These are phyloP conservation scores for Bombus sylvicola DNA, from an alignment of 1,140 invertebrate species.

Conservation along the genomic window DNA sequence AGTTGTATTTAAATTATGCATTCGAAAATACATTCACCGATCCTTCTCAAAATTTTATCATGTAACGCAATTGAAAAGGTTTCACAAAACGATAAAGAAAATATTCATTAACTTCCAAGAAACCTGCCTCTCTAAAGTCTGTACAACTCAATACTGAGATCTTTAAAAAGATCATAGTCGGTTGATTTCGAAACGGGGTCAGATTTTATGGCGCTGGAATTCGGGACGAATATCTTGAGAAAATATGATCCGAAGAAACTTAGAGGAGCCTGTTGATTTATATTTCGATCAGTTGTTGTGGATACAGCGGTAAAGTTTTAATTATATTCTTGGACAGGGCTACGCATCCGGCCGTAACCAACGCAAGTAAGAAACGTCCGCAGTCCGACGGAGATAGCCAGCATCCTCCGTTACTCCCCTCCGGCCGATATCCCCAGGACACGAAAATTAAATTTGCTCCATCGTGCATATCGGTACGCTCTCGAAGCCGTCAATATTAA, in stretches of 20 bases:
- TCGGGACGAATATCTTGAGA: not conserved
- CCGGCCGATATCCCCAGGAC: conserved; percentile 54
- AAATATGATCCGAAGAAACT: conserved; percentile 34
- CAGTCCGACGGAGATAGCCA: conserved; percentile 38
- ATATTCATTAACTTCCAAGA: too few species aligned
- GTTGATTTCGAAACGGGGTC: not conserved
- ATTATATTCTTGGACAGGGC: conserved; percentile 61
- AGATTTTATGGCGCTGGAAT: not conserved
- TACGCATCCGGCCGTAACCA: conserved; percentile 60
- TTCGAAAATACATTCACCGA: too few species aligned
- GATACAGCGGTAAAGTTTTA: conserved; percentile 66
- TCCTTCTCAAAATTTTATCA: too few species aligned
- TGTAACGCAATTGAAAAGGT: too few species aligned
- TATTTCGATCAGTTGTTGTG: conserved; percentile 52
- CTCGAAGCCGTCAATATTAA: conserved; percentile 72
- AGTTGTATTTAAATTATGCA: not conserved
- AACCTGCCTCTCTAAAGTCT: too few species aligned
- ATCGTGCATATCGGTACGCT: conserved; percentile 63
- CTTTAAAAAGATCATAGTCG: too few species aligned
- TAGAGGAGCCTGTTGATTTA: conserved; percentile 52
- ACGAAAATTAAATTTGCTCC: conserved; percentile 72
- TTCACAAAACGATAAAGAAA: too few species aligned
- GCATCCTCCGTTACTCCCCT: not conserved
- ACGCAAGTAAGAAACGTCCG: conserved; percentile 58
- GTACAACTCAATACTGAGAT: too few species aligned